Base-by-base conservation (phyloP, 2,797 vertebrate genomes). In the Decapterus maruadsi region DNA sequence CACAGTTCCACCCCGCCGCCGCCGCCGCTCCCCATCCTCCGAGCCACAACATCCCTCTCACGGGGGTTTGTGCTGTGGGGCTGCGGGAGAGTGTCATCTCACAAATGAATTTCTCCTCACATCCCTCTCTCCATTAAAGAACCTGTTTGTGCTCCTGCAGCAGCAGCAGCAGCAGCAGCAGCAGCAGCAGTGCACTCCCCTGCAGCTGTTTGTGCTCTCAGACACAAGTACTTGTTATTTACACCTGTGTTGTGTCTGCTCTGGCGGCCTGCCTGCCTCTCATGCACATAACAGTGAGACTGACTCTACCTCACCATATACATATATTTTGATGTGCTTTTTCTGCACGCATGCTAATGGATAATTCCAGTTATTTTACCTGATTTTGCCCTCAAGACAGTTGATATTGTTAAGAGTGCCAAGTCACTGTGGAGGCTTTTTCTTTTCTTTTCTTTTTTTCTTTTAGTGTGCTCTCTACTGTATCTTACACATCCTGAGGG, bases 61-160 rank as follows among this genome's bases (percentile, higher is more conserved):
- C 55, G 83, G 89, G 89, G 89, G 78, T 82, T 89, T 90, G 78
- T 70, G 81, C 82, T 87, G 82, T 71, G 81, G 90, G 87, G 86
- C 86, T 84, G 75, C 2, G 62, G 87, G 82, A 92, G 84, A 91
- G 92, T 90, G 92, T 89, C 92, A 90, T 89, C 86, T 66, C 90
- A 72, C 91, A 93, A 94, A 94, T 94, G 90, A 93, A 93, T 94
- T 94, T 93, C 88, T 89, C 78, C 81, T 89, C 89, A 90, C 85
- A 84, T 85, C 87, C 77, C 80, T 72, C 86, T 91, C 91, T 90
- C 91, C 86, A 92, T 91, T 91, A 93, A 93, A 91, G 83, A 87
- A 87, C 56, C 75, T 82, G 84, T 89, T 89, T 89, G 81, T 90
- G 87, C 72, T 91, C 71, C 70, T 76, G 20, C 73, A 83, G 87